These are phyloP conservation scores for Anguilla marmorata DNA, from an alignment of 2,797 vertebrate genomes.

Conservation along the genomic window DNA sequence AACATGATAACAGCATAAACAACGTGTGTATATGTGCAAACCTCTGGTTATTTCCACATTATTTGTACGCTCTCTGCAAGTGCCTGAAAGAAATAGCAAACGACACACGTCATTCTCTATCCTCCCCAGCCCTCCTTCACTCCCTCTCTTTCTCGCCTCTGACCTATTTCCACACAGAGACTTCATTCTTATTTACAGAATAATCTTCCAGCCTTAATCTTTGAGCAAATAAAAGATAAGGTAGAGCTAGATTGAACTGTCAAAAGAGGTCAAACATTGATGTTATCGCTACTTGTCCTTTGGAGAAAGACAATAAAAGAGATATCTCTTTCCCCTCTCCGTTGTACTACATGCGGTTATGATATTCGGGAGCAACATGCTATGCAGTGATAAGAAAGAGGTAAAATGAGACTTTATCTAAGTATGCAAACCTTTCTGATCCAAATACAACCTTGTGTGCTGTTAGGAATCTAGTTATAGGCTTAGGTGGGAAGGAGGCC, in stretches of 20 bases:
- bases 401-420: not conserved
- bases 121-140: conserved; percentile 22
- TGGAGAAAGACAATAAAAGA: conserved; percentile 29
- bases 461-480: conserved; percentile 2
- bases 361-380: not conserved
- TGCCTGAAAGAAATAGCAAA: not conserved
- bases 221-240: conserved; percentile 30
- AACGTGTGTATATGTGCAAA: not conserved
- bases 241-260: conserved; percentile 21
- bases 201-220: conserved; percentile 50
- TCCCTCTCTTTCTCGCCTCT: conserved; percentile 33
- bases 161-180: conserved; percentile 40
- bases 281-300: conserved; percentile 32
- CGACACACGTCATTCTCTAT: not conserved
- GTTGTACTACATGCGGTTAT: not conserved
- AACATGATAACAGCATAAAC: not conserved
- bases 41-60: not conserved
- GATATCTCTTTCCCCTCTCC: not conserved
- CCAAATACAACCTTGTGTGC: not conserved
- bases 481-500: not conserved
- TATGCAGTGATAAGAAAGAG: conserved; percentile 1
- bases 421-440: not conserved
- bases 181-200: conserved; percentile 33
- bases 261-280: conserved; percentile 33
- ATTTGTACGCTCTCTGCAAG: not conserved